Percentiles rank a stretch among this genome's conserved stretches.
These are phyloP conservation scores for Panthera tigris DNA, from an alignment of 2,113 vertebrate genomes.

Conservation along the genomic window DNA sequence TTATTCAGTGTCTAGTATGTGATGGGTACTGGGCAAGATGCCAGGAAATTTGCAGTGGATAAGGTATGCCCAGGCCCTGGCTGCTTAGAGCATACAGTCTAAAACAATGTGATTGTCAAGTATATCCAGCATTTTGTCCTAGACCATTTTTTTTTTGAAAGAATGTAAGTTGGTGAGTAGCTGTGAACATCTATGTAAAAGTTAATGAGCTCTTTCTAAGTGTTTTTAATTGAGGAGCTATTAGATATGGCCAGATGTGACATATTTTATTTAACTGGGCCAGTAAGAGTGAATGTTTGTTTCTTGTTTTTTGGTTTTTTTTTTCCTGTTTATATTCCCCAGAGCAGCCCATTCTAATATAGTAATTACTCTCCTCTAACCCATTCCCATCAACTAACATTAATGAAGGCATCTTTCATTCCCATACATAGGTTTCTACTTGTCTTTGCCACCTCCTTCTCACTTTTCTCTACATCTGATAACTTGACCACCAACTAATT, in stretches of 20 bases:
- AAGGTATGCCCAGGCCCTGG: neutral
- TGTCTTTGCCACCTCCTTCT: neutral
- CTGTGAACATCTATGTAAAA: neutral
- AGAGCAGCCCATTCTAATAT: neutral
- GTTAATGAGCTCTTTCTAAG: neutral
- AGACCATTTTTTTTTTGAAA: neutral
- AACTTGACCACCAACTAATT: neutral
- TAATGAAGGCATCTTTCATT: neutral
- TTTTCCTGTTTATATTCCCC: neutral
- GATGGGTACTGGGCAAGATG: neutral
- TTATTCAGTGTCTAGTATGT: neutral
- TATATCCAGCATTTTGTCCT: neutral
- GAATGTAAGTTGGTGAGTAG: neutral
- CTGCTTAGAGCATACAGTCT: neutral
- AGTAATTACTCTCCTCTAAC: neutral
- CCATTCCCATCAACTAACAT: neutral
- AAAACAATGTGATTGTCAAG: neutral
- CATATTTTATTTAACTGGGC: neutral
- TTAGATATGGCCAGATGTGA: neutral
- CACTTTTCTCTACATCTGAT: neutral
- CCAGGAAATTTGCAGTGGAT: neutral
- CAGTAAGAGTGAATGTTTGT: neutral
- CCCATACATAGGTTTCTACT: neutral
- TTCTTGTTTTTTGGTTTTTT: neutral
- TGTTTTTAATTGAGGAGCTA: neutral